Conservation (phyloP, 2,888 invertebrate species). For the Reticulitermes lucifugus region DNA sequence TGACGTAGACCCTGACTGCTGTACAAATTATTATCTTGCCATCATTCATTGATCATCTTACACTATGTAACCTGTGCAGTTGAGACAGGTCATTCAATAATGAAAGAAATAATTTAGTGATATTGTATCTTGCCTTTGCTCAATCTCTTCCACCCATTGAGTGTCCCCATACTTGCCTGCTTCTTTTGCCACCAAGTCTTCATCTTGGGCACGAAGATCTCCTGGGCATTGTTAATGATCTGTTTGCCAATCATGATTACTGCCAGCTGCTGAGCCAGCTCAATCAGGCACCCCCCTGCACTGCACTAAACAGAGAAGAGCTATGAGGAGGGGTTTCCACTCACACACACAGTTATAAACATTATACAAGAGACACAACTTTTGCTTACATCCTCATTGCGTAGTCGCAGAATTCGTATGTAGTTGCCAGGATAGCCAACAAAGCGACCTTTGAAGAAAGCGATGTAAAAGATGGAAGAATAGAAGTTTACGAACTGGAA, state of each 20-base stretch:
- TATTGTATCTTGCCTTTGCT: too few relatives aligned
- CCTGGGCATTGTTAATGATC: conserved; percentile 69
- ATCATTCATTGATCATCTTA: too few relatives aligned
- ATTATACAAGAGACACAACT: neutral
- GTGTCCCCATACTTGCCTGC: conserved; percentile 54
- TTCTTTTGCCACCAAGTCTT: conserved; percentile 65
- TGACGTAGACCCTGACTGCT: too few relatives aligned
- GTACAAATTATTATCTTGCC: too few relatives aligned
- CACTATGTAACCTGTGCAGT: too few relatives aligned
- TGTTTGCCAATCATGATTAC: conserved; percentile 72
- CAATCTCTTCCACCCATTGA: too few relatives aligned
- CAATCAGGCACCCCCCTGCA: conserved; percentile 69
- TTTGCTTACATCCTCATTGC: conserved; percentile 68
- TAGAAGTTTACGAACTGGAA: conserved; percentile 74
- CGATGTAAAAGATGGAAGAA: conserved; percentile 72
- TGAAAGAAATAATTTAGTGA: too few relatives aligned
- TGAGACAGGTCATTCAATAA: too few relatives aligned
- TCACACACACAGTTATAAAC: too few relatives aligned
- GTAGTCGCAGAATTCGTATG: conserved; percentile 64
- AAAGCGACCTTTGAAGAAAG: conserved; percentile 69
- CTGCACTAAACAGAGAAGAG: conserved; percentile 62
- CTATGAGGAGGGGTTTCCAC: neutral
- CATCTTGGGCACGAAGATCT: conserved; percentile 67
- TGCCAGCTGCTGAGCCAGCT: conserved; percentile 69
- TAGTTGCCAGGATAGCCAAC: conserved; percentile 68